These are phyloP conservation scores for Procavia capensis DNA, from an alignment of 2,113 vertebrate genomes.

Conservation along the genomic window DNA sequence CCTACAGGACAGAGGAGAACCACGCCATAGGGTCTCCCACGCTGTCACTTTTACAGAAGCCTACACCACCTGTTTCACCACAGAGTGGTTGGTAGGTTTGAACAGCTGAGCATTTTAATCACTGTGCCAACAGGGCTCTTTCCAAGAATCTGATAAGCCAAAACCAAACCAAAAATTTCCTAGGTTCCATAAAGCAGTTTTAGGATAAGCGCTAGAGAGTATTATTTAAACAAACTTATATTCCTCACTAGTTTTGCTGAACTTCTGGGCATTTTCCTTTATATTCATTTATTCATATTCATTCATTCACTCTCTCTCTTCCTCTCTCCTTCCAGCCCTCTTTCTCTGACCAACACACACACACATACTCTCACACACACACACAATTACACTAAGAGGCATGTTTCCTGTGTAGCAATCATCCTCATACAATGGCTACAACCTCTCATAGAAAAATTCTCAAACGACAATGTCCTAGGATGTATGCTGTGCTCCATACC, in stretches of 20 bases:
- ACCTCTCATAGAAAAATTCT: neutral
- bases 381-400: neutral
- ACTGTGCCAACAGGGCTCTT: neutral
- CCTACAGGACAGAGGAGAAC: neutral
- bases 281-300: slow-evolving; percentile 8
- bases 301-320: neutral
- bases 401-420: neutral
- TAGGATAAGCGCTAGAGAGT: neutral
- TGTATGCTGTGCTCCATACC: neutral
- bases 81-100: neutral
- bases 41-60: neutral
- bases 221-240: slow-evolving; percentile 1
- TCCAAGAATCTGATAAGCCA: neutral
- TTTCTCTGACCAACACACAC: too few species aligned
- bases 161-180: too few species aligned
- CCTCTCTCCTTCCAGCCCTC: neutral
- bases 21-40: neutral
- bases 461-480: neutral
- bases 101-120: neutral
- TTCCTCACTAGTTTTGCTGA: neutral
- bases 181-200: neutral
- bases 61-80: neutral
- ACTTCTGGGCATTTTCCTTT: neutral
- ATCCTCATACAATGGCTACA: neutral
- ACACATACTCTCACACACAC: neutral